Conservation (phyloP, 1,140 invertebrate species). For the Penaeus chinensis region DNA sequence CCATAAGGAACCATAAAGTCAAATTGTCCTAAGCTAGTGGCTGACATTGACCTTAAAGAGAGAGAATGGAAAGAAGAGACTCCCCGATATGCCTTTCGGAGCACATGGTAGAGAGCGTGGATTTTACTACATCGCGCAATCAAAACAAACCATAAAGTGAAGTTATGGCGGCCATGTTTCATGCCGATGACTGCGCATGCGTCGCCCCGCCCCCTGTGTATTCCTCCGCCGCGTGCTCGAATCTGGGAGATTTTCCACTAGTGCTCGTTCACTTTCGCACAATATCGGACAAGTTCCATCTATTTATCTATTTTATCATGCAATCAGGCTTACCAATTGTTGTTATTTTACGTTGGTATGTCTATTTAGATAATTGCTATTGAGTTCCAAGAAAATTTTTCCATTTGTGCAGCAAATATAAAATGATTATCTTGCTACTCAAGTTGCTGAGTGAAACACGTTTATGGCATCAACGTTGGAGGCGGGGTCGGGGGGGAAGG, state of each 20-base stretch:
- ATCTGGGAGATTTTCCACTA: constrained; percentile 11
- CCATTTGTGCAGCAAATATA: no score
- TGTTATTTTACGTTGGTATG: no score
- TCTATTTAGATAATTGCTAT: no score
- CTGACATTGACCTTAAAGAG: constrained; percentile 61
- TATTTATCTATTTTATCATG: no score
- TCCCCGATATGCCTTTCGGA: constrained; percentile 57
- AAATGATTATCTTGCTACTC: no score
- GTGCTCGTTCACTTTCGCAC: constrained; percentile 28
- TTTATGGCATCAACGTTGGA: neutral
- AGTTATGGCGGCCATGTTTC: constrained; percentile 64
- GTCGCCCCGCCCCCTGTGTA: constrained; percentile 52
- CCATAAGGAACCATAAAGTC: constrained; percentile 51
- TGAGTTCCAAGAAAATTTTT: no score
- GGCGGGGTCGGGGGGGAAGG: neutral
- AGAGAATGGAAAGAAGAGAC: constrained; percentile 55
- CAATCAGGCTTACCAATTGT: no score
- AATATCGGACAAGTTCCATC: neutral
- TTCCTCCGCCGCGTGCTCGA: constrained; percentile 51
- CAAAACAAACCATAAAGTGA: constrained; percentile 66
- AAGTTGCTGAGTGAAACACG: no score
- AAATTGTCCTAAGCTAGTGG: constrained; percentile 41
- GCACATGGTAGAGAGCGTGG: constrained; percentile 62
- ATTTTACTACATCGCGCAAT: constrained; percentile 62
- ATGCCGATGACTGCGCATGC: constrained; percentile 52